Evolutionary conservation across 2,797 vertebrate genomes (phyloP), one percentile per base, ranked within the genome.

Genomic region (Eospalax fontanierii): DNA sequence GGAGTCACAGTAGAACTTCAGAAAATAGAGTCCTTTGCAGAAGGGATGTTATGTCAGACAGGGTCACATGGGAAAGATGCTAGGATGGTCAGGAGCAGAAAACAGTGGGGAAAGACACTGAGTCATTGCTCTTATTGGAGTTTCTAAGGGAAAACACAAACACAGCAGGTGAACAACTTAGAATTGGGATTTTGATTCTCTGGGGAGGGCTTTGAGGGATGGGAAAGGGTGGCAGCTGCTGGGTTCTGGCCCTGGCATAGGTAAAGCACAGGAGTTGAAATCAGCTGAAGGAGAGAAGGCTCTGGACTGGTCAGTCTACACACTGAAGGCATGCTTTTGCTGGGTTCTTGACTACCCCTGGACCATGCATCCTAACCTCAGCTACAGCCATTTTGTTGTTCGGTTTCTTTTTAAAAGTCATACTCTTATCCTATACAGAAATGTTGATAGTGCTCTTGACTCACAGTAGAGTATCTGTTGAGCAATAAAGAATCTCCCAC

Each of bases 211-310:
- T 57, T 24, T 82, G n/a, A n/a, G n/a, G 9, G 73, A 6, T 8
- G 80, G 3, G 28, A 24, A 14, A 38, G 16, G 7, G 30, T 19
- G 16, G 33, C 24, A 33, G 59, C 57, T 12, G 16, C 73, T 61
- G 68, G 14, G 12, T 2, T 30, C 22, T 87, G 57, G 40, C 2
- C 18, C 54, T 66, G 35, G 30, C 12, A 35, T 65, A 50, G 24
- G 16, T 24, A 19, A 73, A 28, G 22, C 33, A 16, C 2, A 78
- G 11, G n/a, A 70, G 33, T 2, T 30, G 1, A 0, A 15, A 15
- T 30, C 16, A 22, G 9, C 3, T 2, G n/a, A 43, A 40, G 19
- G 26, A 54, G 8, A 7, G 7, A 15, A 16, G 15, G 1, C 19
- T 73, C 30, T 14, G 8, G 21, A 33, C 5, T 22, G 33, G 12